Conservation (phyloP, 2,888 invertebrate species). For the Herminia tarsipennalis region DNA sequence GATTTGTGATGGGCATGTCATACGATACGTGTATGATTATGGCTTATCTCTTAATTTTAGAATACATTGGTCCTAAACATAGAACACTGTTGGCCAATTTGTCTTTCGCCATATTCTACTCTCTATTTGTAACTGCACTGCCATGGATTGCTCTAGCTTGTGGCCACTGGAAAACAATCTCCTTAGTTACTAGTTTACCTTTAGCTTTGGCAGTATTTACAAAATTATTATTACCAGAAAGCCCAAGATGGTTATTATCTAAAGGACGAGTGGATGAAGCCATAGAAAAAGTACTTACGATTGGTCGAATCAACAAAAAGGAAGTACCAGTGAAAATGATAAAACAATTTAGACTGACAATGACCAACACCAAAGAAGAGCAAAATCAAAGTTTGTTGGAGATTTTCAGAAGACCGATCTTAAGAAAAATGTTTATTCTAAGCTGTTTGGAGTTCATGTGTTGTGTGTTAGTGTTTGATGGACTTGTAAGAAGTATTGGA, state of each 20-base stretch:
- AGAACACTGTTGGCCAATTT: conserved; percentile 61
- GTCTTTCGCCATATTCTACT: conserved; percentile 63
- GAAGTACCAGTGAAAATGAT: conserved; percentile 56
- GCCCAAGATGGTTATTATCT: conserved; percentile 65
- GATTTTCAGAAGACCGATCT: conserved; percentile 53
- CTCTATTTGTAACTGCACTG: conserved; percentile 48
- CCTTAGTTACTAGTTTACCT: conserved; percentile 64
- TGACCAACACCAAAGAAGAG: conserved; percentile 38
- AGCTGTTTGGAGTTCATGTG: conserved; percentile 60
- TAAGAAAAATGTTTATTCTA: conserved; percentile 56
- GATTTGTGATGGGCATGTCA: conserved; percentile 66
- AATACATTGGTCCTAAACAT: conserved; percentile 66
- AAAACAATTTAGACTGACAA: conserved; percentile 54
- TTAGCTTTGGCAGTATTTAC: conserved; percentile 54
- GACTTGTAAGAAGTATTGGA: conserved; percentile 59
- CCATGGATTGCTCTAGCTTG: conserved; percentile 64
- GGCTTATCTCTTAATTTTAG: conserved; percentile 62
- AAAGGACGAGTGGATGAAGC: conserved; percentile 64
- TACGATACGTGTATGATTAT: conserved; percentile 68
- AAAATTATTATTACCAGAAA: conserved; percentile 62
- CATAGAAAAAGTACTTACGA: conserved; percentile 54
- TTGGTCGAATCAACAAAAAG: conserved; percentile 61
- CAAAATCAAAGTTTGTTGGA: conserved; percentile 51
- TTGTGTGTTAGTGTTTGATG: conserved; percentile 61
- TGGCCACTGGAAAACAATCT: conserved; percentile 63